Conservation (phyloP, 2,113 vertebrate genomes). For the Ameiurus melas region DNA sequence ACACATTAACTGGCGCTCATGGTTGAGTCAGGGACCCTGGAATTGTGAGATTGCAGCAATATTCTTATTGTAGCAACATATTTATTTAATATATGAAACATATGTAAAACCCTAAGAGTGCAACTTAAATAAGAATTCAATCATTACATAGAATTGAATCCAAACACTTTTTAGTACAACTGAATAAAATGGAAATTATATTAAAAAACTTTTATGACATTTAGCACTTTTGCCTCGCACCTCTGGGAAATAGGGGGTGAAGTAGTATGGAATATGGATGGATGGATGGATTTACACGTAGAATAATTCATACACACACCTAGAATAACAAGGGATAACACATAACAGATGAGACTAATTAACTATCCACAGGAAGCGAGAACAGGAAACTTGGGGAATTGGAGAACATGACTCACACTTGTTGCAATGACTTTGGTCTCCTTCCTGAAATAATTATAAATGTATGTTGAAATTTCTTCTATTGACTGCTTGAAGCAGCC, state of each 20-base stretch:
- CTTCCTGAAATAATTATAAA: slow-evolving; percentile 11
- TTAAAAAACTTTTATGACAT: background rate
- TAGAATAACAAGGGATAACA: background rate
- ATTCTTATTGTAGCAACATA: background rate
- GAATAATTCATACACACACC: background rate
- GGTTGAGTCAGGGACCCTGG: background rate
- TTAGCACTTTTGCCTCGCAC: too few species aligned
- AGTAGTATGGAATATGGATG: too few species aligned
- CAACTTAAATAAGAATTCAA: background rate
- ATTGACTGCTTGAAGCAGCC: slow-evolving; percentile 25
- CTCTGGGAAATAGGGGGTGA: too few species aligned
- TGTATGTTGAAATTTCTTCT: background rate
- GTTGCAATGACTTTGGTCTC: background rate
- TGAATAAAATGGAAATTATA: background rate
- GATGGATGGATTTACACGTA: too few species aligned
- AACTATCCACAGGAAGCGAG: background rate
- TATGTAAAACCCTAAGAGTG: background rate
- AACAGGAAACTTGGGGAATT: background rate
- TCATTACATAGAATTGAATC: background rate
- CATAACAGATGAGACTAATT: background rate
- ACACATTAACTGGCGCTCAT: background rate
- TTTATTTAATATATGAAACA: background rate
- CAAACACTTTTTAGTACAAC: background rate
- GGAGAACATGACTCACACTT: background rate
- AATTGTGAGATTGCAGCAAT: background rate